A percentile compares a stretch with the other conserved stretches of the same genome.
Conservation (phyloP, 1,140 invertebrate species). For the Dinoponera quadriceps region DNA sequence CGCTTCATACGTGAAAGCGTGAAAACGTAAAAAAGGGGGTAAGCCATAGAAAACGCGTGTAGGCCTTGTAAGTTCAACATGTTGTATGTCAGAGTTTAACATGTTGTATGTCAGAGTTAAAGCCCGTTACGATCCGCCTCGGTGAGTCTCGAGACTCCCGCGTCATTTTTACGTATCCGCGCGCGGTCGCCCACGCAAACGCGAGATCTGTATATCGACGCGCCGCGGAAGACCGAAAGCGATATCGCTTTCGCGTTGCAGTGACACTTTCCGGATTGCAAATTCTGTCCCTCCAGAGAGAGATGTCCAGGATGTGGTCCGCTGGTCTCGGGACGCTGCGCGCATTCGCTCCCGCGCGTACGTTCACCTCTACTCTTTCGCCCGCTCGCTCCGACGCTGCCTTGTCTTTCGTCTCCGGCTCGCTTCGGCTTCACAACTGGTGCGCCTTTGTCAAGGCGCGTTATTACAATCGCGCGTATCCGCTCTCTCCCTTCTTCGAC, state of each 20-base stretch:
- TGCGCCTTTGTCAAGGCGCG: constrained; percentile 42
- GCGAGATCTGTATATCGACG: constrained; percentile 7
- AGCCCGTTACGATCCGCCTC: too few relatives aligned
- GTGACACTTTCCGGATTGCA: constrained; percentile 55
- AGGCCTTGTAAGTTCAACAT: too few relatives aligned
- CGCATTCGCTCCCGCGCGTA: not conserved
- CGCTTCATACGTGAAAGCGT: too few relatives aligned
- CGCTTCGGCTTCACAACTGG: not conserved
- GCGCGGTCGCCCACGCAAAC: too few relatives aligned
- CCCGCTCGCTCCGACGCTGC: not conserved
- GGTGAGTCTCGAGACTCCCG: too few relatives aligned
- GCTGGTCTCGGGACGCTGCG: constrained; percentile 13
- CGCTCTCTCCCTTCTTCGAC: not conserved
- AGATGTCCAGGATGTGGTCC: constrained; percentile 14
- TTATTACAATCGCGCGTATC: constrained; percentile 37
- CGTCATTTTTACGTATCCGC: too few relatives aligned
- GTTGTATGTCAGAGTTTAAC: too few relatives aligned
- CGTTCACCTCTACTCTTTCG: constrained; percentile 30
- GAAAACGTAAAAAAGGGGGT: too few relatives aligned
- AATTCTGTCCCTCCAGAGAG: constrained; percentile 36
- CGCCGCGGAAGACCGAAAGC: constrained; percentile 34
- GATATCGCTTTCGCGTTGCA: constrained; percentile 22
- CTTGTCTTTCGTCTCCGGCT: constrained; percentile 10
- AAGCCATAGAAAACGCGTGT: too few relatives aligned
- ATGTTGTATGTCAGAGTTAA: too few relatives aligned